Evolutionary conservation across 2,797 vertebrate genomes (phyloP).

Genomic region (Echiichthys vipera): DNA sequence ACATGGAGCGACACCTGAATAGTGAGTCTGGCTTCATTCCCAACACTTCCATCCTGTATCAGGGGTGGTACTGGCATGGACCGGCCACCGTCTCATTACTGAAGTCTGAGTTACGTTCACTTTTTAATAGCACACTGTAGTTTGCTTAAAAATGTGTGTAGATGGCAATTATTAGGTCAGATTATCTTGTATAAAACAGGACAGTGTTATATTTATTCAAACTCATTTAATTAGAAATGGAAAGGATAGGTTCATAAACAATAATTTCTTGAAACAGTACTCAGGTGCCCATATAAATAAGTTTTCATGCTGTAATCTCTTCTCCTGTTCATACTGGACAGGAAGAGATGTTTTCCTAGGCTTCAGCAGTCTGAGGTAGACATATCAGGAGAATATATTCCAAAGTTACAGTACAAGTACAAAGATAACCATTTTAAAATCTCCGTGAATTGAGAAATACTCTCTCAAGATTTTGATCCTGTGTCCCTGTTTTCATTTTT

Average conservation of each 20-base stretch:
- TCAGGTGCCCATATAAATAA: background rate
- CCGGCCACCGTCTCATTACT: background rate
- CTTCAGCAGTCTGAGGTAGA: background rate
- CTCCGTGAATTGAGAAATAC: too few species aligned
- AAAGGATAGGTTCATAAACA: too few species aligned
- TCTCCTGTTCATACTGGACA: background rate
- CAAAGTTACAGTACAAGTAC: background rate
- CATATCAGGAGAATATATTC: background rate
- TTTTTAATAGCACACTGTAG: background rate
- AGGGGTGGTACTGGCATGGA: background rate
- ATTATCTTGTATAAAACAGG: background rate
- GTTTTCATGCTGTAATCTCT: background rate
- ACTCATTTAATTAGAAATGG: background rate
- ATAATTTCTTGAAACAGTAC: too few species aligned
- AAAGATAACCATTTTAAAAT: too few species aligned
- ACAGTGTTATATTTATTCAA: background rate
- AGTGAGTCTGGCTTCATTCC: background rate
- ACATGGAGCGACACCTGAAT: conserved; percentile 44
- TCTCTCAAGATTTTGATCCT: too few species aligned
- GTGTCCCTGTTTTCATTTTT: too few species aligned
- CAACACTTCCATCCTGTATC: background rate
- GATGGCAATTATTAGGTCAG: background rate
- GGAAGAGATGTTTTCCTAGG: too few species aligned
- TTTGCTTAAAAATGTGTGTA: background rate
- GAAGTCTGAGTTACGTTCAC: conserved; percentile 7